Evolutionary conservation across 2,113 vertebrate genomes (phyloP).

Genomic region (Pimephales promelas): DNA sequence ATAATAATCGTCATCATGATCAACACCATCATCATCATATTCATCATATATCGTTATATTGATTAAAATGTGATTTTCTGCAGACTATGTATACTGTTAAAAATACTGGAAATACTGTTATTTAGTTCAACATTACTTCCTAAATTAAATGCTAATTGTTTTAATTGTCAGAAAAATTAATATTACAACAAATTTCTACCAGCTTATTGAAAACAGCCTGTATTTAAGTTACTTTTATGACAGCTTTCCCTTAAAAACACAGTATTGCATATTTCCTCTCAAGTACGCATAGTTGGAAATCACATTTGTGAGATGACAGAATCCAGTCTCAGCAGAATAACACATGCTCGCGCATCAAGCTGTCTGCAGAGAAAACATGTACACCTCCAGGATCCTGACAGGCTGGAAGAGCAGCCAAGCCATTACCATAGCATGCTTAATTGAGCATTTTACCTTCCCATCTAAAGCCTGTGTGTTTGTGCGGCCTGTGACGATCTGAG

Average conservation of each 20-base stretch:
- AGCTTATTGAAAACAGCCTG: not conserved
- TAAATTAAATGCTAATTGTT: not conserved
- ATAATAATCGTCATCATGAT: not conserved
- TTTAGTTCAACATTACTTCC: not conserved
- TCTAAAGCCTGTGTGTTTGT: slow-evolving; percentile 85
- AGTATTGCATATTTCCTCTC: slow-evolving; percentile 6
- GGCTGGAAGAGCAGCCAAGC: slow-evolving; percentile 90
- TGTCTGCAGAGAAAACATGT: slow-evolving; percentile 90
- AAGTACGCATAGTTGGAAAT: slow-evolving; percentile 21
- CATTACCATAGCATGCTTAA: slow-evolving; percentile 99
- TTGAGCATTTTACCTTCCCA: slow-evolving; percentile 83
- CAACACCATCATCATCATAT: too few relatives aligned
- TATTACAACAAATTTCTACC: not conserved
- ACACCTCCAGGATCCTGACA: slow-evolving; percentile 87
- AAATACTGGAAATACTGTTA: too few relatives aligned
- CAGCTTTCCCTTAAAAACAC: slow-evolving; percentile 17
- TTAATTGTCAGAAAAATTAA: not conserved
- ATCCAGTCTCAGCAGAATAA: slow-evolving; percentile 92
- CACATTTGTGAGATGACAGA: slow-evolving; percentile 73
- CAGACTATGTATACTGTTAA: too few relatives aligned
- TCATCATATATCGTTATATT: too few relatives aligned
- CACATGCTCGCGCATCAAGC: slow-evolving; percentile 84
- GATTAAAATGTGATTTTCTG: too few relatives aligned
- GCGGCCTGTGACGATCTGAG: slow-evolving; percentile 91
- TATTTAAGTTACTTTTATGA: not conserved